Evolutionary conservation across 2,113 vertebrate species (phyloP).

Genomic region (Phoxinus phoxinus): DNA sequence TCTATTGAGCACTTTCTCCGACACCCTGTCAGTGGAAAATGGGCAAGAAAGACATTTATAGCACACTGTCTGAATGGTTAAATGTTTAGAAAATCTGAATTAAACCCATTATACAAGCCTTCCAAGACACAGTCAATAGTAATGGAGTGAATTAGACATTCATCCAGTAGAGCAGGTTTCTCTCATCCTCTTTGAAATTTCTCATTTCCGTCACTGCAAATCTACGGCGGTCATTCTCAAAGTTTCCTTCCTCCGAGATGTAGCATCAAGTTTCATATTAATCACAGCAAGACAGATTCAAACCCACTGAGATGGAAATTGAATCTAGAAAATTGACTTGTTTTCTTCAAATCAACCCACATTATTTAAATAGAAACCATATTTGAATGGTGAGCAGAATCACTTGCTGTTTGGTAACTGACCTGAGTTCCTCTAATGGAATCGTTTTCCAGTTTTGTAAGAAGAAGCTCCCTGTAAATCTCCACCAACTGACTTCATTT

Average conservation of each 20-base stretch:
- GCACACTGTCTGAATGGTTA: not conserved
- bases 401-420: constrained; percentile 3
- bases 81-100: not conserved
- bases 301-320: constrained; percentile 23
- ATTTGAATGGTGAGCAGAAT: constrained; percentile 6
- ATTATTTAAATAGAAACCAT: constrained; percentile 25
- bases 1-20: not conserved
- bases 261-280: constrained; percentile 16
- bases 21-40: not conserved
- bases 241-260: constrained; percentile 5
- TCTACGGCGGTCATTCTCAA: not conserved
- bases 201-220: not conserved
- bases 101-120: not conserved
- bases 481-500: not conserved
- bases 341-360: constrained; percentile 7
- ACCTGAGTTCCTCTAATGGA: not conserved
- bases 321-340: constrained; percentile 2
- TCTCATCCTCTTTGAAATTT: not conserved
- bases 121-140: not conserved
- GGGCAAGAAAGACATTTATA: not conserved
- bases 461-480: not conserved
- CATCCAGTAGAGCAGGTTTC: constrained; percentile 11
- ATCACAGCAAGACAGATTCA: constrained; percentile 29
- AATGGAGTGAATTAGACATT: constrained; percentile 1
- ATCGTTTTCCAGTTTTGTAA: not conserved